phyloP scores from a whole-genome alignment of 1,140 invertebrate genomes.

The Penaeus chinensis region DNA sequence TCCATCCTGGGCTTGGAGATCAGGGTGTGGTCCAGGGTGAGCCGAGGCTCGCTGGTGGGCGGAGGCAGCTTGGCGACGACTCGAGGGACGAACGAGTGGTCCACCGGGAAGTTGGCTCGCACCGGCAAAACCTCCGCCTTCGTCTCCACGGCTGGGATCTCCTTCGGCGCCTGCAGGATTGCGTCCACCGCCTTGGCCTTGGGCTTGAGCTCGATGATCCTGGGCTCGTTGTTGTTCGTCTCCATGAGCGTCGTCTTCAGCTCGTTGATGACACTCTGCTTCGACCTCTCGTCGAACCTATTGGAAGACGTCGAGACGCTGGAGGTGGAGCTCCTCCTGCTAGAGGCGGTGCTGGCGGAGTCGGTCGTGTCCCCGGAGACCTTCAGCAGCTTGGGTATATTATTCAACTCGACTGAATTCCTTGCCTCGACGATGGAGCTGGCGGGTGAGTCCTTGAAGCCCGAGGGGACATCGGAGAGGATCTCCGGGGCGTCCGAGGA shows the following conservation, averaged over 20 bases:
- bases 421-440: background rate
- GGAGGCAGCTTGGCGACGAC: conserved; percentile 18
- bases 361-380: too few species aligned
- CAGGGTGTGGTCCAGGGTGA: background rate
- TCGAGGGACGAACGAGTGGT: background rate
- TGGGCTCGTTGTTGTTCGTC: conserved; percentile 37
- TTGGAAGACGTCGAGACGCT: background rate
- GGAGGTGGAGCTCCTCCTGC: background rate
- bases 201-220: conserved; percentile 41
- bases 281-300: conserved; percentile 19
- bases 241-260: conserved; percentile 35
- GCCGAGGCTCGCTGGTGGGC: background rate
- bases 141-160: too few species aligned
- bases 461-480: background rate
- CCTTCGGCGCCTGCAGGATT: too few species aligned
- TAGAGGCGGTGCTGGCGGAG: too few species aligned
- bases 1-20: background rate
- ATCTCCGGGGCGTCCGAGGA: background rate
- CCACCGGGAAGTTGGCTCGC: background rate
- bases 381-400: background rate
- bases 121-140: background rate
- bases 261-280: conserved; percentile 40
- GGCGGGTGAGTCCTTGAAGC: conserved; percentile 13
- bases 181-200: conserved; percentile 1
- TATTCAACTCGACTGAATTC: background rate